Conservation (phyloP, 2,888 invertebrate species). For the Steinernema scapterisci region DNA sequence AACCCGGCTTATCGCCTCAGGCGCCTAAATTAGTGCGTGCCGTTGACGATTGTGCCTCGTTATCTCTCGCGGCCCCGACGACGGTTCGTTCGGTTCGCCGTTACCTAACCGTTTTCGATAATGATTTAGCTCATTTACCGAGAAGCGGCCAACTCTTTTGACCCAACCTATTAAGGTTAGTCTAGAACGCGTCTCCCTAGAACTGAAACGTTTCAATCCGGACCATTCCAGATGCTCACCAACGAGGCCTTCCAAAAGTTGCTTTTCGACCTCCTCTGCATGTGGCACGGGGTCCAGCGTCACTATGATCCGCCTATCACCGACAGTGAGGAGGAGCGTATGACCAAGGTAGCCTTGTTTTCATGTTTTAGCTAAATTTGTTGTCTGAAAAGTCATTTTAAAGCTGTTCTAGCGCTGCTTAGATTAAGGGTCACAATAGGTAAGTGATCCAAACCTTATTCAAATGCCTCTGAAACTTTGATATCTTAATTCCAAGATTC, state of each 20-base stretch:
- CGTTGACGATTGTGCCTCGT: background rate
- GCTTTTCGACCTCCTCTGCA: slow-evolving; percentile 64
- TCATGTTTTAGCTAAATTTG: too few relatives aligned
- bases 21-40: background rate
- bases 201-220: background rate
- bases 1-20: too few relatives aligned
- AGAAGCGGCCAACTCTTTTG: slow-evolving; percentile 19
- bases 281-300: slow-evolving; percentile 63
- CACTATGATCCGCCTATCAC: slow-evolving; percentile 66
- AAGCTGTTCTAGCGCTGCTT: too few relatives aligned
- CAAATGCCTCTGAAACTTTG: background rate
- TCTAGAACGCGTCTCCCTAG: background rate
- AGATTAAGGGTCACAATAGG: too few relatives aligned
- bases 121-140: slow-evolving; percentile 29
- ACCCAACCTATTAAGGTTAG: slow-evolving; percentile 2
- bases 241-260: slow-evolving; percentile 66
- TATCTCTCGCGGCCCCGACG: slow-evolving; percentile 11
- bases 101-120: slow-evolving; percentile 33
- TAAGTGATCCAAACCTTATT: background rate
- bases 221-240: slow-evolving; percentile 47
- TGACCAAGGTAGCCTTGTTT: slow-evolving; percentile 52
- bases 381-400: too few relatives aligned
- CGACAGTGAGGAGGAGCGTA: slow-evolving; percentile 61
- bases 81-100: slow-evolving; percentile 32
- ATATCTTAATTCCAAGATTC: background rate